Conservation (phyloP, 2,888 invertebrate species). For the Phaonia tiefii region DNA sequence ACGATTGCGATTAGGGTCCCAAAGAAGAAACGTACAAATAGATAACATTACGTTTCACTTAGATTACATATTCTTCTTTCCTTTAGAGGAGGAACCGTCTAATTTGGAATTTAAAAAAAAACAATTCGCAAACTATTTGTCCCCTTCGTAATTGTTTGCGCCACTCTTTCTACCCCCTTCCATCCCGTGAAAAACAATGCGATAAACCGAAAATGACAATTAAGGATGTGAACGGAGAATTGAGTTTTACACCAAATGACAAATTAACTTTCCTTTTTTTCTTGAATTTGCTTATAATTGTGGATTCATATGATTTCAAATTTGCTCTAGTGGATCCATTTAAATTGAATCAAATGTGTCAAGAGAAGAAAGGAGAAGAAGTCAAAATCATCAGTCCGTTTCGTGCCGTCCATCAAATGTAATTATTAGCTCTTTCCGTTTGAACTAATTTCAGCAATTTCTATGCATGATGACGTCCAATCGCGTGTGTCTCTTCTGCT, state of each 20-base stretch:
- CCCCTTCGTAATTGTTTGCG: too few relatives aligned
- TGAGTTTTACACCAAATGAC: neutral
- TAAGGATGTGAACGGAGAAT: slow-evolving; percentile 1
- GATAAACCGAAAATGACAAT: slow-evolving; percentile 16
- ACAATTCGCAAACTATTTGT: too few relatives aligned
- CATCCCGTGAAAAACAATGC: too few relatives aligned
- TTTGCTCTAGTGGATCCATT: slow-evolving; percentile 39
- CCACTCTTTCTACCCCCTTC: too few relatives aligned
- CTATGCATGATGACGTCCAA: slow-evolving; percentile 19
- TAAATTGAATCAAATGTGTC: slow-evolving; percentile 35
- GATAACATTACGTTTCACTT: too few relatives aligned
- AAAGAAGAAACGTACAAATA: too few relatives aligned
- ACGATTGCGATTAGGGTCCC: too few relatives aligned
- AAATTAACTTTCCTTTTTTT: neutral
- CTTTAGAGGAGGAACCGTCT: too few relatives aligned
- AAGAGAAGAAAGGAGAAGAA: slow-evolving; percentile 10
- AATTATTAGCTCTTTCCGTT: slow-evolving; percentile 66
- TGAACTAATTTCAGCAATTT: slow-evolving; percentile 63
- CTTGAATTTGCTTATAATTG: slow-evolving; percentile 3
- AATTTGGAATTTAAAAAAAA: slow-evolving; percentile 2
- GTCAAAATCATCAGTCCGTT: slow-evolving; percentile 8
- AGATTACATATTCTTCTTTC: too few relatives aligned
- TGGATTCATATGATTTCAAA: neutral
- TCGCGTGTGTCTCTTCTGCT: slow-evolving; percentile 13
- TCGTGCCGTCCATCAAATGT: neutral